phyloP scores from a whole-genome alignment of 1,140 invertebrate genomes.

The Drosophila tsacasi region DNA sequence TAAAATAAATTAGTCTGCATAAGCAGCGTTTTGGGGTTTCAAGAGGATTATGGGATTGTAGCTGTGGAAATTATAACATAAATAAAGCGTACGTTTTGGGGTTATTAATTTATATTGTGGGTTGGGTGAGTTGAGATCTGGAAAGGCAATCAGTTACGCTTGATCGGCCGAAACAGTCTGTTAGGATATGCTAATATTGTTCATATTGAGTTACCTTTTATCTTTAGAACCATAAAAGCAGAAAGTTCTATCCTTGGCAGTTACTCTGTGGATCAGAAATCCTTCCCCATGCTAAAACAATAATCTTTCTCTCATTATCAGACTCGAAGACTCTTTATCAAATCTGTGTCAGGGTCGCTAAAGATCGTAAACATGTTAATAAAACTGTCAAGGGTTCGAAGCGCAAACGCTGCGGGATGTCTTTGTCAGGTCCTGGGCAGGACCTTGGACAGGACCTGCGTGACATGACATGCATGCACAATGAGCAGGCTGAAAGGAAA shows the following conservation, averaged over 20 bases:
- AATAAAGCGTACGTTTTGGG: conserved; percentile 41
- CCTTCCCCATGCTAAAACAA: conserved; percentile 9
- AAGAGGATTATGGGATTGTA: conserved; percentile 33
- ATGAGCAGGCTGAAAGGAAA: conserved; percentile 44
- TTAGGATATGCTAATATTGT: neutral
- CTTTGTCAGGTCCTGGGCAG: conserved; percentile 46
- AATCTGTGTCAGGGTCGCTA: conserved; percentile 32
- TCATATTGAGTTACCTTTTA: neutral
- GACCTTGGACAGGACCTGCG: conserved; percentile 54
- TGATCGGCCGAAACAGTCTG: neutral
- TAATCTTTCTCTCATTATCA: conserved; percentile 24
- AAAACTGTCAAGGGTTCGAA: conserved; percentile 73
- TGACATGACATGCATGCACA: conserved; percentile 77
- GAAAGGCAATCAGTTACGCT: conserved; percentile 4
- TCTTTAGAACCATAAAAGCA: neutral
- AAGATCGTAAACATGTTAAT: conserved; percentile 71
- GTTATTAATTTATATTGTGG: conserved; percentile 24
- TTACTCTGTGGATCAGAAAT: neutral
- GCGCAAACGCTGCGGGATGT: conserved; percentile 58
- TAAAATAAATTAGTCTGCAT: conserved; percentile 54
- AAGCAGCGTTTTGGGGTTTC: conserved; percentile 26
- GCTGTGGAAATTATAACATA: conserved; percentile 43
- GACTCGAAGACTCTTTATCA: conserved; percentile 18
- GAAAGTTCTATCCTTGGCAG: neutral
- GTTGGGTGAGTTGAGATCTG: no score